These are phyloP conservation scores for Harmothoe impar DNA, from an alignment of 2,888 invertebrate genomes.

Conservation along the genomic window DNA sequence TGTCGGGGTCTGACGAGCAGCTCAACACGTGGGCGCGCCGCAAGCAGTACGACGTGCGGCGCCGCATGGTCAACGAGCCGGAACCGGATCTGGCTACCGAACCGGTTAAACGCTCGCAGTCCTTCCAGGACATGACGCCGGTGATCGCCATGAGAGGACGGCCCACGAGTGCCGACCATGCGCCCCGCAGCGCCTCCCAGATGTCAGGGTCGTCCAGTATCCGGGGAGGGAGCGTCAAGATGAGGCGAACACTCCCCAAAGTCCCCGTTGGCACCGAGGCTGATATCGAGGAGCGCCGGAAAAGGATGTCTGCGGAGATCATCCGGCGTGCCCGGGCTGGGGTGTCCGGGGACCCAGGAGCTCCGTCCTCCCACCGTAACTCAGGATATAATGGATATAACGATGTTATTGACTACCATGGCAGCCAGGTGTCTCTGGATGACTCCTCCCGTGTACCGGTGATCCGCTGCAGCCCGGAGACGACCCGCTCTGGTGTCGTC, in stretches of 20 bases:
- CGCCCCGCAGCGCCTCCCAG: not conserved
- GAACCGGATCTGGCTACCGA: not conserved
- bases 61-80: not conserved
- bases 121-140: constrained; percentile 54
- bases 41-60: constrained; percentile 41
- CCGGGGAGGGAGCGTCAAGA: constrained; percentile 15
- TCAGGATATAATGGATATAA: not conserved
- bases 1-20: constrained; percentile 61
- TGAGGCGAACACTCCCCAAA: constrained; percentile 54
- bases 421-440: constrained; percentile 30
- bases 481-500: not conserved
- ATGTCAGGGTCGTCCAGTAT: constrained; percentile 4
- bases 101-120: constrained; percentile 41
- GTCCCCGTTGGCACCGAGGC: constrained; percentile 47
- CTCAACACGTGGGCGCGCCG: constrained; percentile 47
- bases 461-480: constrained; percentile 31
- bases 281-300: constrained; percentile 59
- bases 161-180: constrained; percentile 55
- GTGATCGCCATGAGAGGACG: not conserved
- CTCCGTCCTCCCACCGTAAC: not conserved
- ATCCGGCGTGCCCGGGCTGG: constrained; percentile 37
- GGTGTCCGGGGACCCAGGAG: not conserved
- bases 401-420: not conserved
- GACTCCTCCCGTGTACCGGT: constrained; percentile 18
- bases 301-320: constrained; percentile 51